phyloP scores from a whole-genome alignment of 1,140 invertebrate species.

The Danaus plexippus region DNA sequence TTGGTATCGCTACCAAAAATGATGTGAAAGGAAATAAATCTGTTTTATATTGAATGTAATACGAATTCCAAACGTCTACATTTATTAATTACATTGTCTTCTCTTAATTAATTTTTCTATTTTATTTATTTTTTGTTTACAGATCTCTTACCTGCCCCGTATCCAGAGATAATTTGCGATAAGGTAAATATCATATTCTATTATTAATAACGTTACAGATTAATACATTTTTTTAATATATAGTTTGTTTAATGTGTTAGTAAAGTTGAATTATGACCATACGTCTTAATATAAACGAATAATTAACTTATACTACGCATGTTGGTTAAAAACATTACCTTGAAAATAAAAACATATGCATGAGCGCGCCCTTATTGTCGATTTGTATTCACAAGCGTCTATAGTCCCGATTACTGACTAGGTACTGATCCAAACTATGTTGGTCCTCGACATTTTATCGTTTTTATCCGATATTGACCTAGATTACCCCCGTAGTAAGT shows the following conservation, averaged over 20 bases:
- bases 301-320: too few relatives aligned
- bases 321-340: too few relatives aligned
- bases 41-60: too few relatives aligned
- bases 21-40: too few relatives aligned
- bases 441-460: conserved; percentile 23
- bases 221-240: neutral
- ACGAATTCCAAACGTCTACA: too few relatives aligned
- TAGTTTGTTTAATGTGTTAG: neutral
- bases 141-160: conserved; percentile 50
- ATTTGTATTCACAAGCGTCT: conserved; percentile 50
- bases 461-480: conserved; percentile 26
- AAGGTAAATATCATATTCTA: conserved; percentile 36
- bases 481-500: conserved; percentile 17
- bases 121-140: conserved; percentile 44
- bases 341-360: neutral
- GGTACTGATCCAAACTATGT: conserved; percentile 18
- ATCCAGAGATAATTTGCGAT: conserved; percentile 55
- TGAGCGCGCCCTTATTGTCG: conserved; percentile 30
- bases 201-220: neutral
- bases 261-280: neutral
- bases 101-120: neutral
- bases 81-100: conserved; percentile 9
- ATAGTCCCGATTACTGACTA: conserved; percentile 9
- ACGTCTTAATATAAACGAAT: neutral
- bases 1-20: too few relatives aligned